Percentiles rank a stretch among this genome's conserved stretches.
phyloP scores from a whole-genome alignment of 2,113 vertebrate species.

The Melanostigma gelatinosum region DNA sequence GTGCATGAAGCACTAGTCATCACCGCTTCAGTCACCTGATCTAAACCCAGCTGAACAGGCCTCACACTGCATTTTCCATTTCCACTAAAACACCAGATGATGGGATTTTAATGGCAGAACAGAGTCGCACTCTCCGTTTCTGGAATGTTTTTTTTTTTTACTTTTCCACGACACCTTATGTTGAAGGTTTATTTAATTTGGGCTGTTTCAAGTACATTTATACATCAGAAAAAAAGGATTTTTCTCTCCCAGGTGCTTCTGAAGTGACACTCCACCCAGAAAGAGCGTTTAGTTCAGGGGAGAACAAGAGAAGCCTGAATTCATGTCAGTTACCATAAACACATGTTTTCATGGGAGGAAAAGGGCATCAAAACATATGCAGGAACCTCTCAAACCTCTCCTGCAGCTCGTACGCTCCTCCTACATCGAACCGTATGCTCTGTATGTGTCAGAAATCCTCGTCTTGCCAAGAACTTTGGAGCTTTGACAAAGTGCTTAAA shows the following conservation, averaged over 20 bases:
- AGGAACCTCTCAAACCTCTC: conserved; percentile 6
- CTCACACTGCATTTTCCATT: conserved; percentile 19
- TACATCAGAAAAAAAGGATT: not conserved
- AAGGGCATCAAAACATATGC: not conserved
- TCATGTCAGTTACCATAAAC: not conserved
- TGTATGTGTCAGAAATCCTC: not conserved
- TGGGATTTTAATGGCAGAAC: conserved; percentile 1
- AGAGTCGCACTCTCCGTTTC: conserved; percentile 16
- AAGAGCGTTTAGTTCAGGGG: not conserved
- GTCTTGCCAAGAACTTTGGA: not conserved
- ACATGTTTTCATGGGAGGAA: not conserved
- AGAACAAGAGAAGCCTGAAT: not conserved
- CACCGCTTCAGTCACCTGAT: conserved; percentile 13
- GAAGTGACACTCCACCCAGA: not conserved
- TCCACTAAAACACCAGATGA: conserved; percentile 21
- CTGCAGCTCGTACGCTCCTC: conserved; percentile 6
- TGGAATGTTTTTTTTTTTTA: not conserved
- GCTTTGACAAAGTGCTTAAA: not conserved
- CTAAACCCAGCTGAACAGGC: conserved; percentile 9
- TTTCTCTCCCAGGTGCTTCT: not conserved
- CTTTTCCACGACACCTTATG: not conserved
- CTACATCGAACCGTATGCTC: not conserved
- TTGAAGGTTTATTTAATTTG: not conserved
- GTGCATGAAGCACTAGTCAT: conserved; percentile 25
- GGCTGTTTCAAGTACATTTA: not conserved